A percentile compares a stretch with the other conserved stretches of the same genome.
These are phyloP conservation scores for Channa maculata DNA, from an alignment of 2,113 vertebrate species.

Conservation along the genomic window DNA sequence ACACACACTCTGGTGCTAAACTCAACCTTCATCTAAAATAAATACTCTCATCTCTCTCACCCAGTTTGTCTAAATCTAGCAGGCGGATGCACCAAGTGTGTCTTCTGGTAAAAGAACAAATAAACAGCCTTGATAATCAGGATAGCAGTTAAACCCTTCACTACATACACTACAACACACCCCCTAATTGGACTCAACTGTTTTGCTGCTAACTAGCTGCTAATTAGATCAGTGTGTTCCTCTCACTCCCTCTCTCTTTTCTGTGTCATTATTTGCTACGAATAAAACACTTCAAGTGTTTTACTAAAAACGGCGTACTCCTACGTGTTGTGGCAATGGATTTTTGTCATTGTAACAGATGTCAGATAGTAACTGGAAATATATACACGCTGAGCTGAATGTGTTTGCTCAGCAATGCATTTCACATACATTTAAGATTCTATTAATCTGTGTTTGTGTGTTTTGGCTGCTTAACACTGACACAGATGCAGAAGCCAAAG, in stretches of 20 bases:
- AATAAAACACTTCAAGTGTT: constrained; percentile 68
- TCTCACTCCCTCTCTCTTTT: constrained; percentile 58
- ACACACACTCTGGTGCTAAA: constrained; percentile 14
- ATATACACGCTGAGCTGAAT: neutral
- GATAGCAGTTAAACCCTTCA: constrained; percentile 57
- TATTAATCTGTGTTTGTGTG: constrained; percentile 44
- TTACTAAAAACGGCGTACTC: constrained; percentile 14
- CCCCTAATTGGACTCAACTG: constrained; percentile 77
- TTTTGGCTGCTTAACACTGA: constrained; percentile 64
- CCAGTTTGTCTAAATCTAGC: constrained; percentile 61
- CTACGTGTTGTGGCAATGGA: neutral
- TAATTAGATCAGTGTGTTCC: constrained; percentile 80
- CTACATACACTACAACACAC: constrained; percentile 54
- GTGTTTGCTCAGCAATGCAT: neutral
- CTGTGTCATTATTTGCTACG: constrained; percentile 61
- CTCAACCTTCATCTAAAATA: constrained; percentile 52
- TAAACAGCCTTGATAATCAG: constrained; percentile 68
- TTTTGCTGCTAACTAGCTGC: constrained; percentile 80
- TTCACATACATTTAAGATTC: constrained; percentile 18
- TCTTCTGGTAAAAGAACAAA: constrained; percentile 50
- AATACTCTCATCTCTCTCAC: constrained; percentile 47
- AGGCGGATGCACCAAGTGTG: constrained; percentile 39
- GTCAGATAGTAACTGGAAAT: constrained; percentile 3
- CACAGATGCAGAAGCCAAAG: constrained; percentile 78
- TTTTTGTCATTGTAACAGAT: constrained; percentile 11